Conservation (phyloP, 2,113 vertebrate species). For the Neolamprologus sp. region DNA sequence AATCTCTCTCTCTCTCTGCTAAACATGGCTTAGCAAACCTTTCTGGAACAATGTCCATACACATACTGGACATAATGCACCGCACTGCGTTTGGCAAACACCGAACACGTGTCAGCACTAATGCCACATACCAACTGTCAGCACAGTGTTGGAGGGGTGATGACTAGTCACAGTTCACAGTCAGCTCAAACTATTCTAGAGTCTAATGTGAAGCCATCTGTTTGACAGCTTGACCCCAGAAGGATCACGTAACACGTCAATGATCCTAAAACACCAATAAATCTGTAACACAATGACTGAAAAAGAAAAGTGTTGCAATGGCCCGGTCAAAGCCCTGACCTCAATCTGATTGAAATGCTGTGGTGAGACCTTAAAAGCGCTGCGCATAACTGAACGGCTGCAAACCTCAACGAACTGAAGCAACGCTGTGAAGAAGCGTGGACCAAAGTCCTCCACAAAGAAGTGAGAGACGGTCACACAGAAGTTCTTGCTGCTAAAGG, state of each 20-base stretch:
- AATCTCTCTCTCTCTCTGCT: neutral
- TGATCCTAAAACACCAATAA: neutral
- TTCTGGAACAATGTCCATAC: neutral
- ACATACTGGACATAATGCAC: neutral
- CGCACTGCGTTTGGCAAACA: neutral
- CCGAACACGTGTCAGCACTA: neutral
- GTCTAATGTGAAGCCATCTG: neutral
- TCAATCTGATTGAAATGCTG: neutral
- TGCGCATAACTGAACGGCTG: rapidly evolving
- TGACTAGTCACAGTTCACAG: neutral
- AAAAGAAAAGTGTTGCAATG: neutral
- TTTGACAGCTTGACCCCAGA: neutral
- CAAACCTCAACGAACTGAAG: neutral
- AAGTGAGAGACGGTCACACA: neutral
- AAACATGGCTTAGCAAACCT: neutral
- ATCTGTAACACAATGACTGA: neutral
- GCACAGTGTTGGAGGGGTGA: neutral
- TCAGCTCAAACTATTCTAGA: neutral
- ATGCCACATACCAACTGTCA: neutral
- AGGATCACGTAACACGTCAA: rapidly evolving
- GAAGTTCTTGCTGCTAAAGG: neutral
- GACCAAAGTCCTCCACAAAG: neutral
- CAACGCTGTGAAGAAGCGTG: neutral
- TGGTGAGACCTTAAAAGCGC: neutral
- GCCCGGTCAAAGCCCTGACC: neutral